Percentiles rank a stretch among this genome's conserved stretches.
These are phyloP conservation scores for Rotaria socialis DNA, from an alignment of 2,888 invertebrate genomes.

Conservation along the genomic window DNA sequence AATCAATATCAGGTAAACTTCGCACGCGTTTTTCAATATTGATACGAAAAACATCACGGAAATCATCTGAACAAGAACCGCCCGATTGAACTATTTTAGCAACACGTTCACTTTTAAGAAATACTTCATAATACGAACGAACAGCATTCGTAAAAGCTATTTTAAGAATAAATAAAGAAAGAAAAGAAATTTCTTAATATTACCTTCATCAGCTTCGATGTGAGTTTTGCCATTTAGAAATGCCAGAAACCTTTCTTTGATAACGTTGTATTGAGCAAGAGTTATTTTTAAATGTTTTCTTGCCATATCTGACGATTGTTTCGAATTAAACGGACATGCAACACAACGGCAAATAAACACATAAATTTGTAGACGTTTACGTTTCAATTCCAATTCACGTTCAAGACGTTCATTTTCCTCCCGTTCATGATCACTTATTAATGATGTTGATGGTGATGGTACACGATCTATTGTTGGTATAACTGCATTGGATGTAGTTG, in stretches of 20 bases:
- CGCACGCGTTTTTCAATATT: slow-evolving; percentile 95
- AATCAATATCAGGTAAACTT: slow-evolving; percentile 97
- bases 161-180: not conserved
- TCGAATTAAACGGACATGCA: slow-evolving; percentile 97
- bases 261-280: slow-evolving; percentile 87
- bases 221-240: slow-evolving; percentile 89
- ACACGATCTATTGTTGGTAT: not conserved
- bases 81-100: slow-evolving; percentile 93
- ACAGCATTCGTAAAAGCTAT: slow-evolving; percentile 93
- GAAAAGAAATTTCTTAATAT: not conserved
- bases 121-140: slow-evolving; percentile 75
- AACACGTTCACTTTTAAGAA: slow-evolving; percentile 91
- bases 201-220: slow-evolving; percentile 57
- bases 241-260: slow-evolving; percentile 85
- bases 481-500: not conserved
- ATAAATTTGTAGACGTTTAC: slow-evolving; percentile 86
- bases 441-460: not conserved
- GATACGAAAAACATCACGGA: slow-evolving; percentile 92
- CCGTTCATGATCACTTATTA: slow-evolving; percentile 24
- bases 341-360: slow-evolving; percentile 95
- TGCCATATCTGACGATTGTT: slow-evolving; percentile 97
- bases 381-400: slow-evolving; percentile 63
- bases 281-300: slow-evolving; percentile 88
- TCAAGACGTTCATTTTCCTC: slow-evolving; percentile 30
- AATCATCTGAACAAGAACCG: slow-evolving; percentile 95